phyloP scores from a whole-genome alignment of 2,888 invertebrate species.

The Leptopilina drosophilae region DNA sequence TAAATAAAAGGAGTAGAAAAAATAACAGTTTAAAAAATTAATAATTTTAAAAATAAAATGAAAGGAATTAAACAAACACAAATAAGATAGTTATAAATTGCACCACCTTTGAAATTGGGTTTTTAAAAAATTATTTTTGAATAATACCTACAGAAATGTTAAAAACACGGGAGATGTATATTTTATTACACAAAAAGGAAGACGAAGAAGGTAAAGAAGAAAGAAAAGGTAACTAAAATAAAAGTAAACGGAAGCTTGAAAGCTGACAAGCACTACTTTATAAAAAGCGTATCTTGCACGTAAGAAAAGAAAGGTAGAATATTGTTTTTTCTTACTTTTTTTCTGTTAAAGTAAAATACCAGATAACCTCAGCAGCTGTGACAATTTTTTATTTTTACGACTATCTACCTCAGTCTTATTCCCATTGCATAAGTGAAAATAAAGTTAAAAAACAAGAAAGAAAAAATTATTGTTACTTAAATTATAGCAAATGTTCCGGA shows the following conservation, averaged over 20 bases:
- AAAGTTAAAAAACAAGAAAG: conserved; percentile 48
- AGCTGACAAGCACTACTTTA: conserved; percentile 36
- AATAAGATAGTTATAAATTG: no score
- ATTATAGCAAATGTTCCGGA: conserved; percentile 65
- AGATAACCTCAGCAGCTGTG: conserved; percentile 64
- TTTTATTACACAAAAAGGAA: background rate
- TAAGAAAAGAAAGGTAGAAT: conserved; percentile 19
- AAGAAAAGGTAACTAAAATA: background rate
- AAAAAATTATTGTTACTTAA: conserved; percentile 72
- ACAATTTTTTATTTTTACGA: conserved; percentile 73
- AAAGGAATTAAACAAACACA: no score
- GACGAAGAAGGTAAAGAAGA: background rate
- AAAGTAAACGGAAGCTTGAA: background rate
- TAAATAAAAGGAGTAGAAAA: no score
- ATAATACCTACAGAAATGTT: background rate
- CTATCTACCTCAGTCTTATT: conserved; percentile 54
- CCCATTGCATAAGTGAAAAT: conserved; percentile 71
- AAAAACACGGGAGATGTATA: background rate
- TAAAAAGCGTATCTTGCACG: background rate
- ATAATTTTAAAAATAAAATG: no score
- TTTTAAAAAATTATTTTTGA: no score
- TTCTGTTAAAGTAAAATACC: conserved; percentile 65
- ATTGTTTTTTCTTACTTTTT: conserved; percentile 52
- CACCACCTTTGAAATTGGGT: no score
- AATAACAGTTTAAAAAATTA: no score